Conservation (phyloP, 2,888 invertebrate genomes). For the Platycheirus rosarum region DNA sequence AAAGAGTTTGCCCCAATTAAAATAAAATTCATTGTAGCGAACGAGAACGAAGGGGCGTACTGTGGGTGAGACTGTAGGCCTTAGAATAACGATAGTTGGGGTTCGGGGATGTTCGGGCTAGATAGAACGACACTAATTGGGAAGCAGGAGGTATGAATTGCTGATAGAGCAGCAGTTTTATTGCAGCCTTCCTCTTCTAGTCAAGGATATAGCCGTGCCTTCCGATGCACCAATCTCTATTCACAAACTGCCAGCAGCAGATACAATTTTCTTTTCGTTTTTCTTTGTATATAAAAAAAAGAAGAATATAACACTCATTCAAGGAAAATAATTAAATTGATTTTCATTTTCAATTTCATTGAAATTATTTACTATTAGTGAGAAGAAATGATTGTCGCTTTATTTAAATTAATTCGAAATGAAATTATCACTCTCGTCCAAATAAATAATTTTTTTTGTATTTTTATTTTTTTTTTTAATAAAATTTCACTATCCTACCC, state of each 20-base stretch:
- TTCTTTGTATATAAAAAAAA: constrained; percentile 52
- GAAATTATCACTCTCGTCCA: constrained; percentile 49
- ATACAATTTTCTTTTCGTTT: constrained; percentile 15
- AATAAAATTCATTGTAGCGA: constrained; percentile 68
- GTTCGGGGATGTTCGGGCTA: neutral
- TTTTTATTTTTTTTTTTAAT: too few relatives aligned
- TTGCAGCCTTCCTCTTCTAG: constrained; percentile 20
- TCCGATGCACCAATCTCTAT: neutral
- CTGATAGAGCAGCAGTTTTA: constrained; percentile 28
- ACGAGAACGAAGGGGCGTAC: constrained; percentile 7
- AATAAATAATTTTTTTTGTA: constrained; percentile 21
- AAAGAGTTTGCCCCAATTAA: constrained; percentile 73
- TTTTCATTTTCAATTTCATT: constrained; percentile 37
- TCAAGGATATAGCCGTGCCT: constrained; percentile 44
- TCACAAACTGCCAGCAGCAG: neutral
- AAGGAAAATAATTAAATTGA: constrained; percentile 43
- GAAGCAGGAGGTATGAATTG: neutral
- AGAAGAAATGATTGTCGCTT: constrained; percentile 34
- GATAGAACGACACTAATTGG: neutral
- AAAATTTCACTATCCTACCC: constrained; percentile 7
- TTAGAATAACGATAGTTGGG: constrained; percentile 27
- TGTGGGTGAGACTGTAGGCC: constrained; percentile 8
- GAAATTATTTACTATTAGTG: neutral
- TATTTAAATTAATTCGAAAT: constrained; percentile 57
- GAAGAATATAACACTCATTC: too few relatives aligned